These are phyloP conservation scores for Berghia stephanieae DNA, from an alignment of 1,140 invertebrate genomes.

Conservation along the genomic window DNA sequence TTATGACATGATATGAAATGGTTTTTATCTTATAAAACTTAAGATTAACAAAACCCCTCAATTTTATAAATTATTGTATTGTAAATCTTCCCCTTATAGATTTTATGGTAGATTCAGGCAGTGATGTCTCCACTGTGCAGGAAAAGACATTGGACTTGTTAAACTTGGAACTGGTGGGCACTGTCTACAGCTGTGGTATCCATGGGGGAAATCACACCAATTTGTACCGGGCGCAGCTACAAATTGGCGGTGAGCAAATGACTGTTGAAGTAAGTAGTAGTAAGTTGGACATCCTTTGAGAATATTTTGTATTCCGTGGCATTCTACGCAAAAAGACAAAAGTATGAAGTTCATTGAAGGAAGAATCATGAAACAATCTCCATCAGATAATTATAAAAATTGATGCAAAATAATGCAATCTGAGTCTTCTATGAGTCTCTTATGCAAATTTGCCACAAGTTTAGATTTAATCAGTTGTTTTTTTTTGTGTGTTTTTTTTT, in stretches of 20 bases:
- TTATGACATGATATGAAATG: background rate
- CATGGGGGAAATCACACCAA: slow-evolving; percentile 57
- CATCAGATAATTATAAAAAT: background rate
- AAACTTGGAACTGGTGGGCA: slow-evolving; percentile 56
- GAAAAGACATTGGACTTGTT: slow-evolving; percentile 50
- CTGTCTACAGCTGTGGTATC: slow-evolving; percentile 59
- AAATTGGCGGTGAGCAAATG: slow-evolving; percentile 51
- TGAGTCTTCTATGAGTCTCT: background rate
- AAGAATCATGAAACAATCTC: background rate
- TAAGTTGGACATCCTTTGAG: too few species aligned
- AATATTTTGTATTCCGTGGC: background rate
- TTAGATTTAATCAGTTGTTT: too few species aligned
- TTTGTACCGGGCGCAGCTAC: slow-evolving; percentile 54
- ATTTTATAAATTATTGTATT: background rate
- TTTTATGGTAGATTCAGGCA: slow-evolving; percentile 65
- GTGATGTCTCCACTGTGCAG: slow-evolving; percentile 62
- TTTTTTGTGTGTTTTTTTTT: too few species aligned
- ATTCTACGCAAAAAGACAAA: background rate
- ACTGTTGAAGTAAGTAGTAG: slow-evolving; percentile 52
- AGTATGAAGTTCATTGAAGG: background rate
- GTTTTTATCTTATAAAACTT: background rate
- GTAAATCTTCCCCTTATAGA: slow-evolving; percentile 42
- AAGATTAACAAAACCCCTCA: background rate
- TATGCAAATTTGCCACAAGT: too few species aligned
- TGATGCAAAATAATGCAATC: background rate